Evolutionary conservation across 2,888 invertebrate species (phyloP).

Genomic region (Microchrysa polita): DNA sequence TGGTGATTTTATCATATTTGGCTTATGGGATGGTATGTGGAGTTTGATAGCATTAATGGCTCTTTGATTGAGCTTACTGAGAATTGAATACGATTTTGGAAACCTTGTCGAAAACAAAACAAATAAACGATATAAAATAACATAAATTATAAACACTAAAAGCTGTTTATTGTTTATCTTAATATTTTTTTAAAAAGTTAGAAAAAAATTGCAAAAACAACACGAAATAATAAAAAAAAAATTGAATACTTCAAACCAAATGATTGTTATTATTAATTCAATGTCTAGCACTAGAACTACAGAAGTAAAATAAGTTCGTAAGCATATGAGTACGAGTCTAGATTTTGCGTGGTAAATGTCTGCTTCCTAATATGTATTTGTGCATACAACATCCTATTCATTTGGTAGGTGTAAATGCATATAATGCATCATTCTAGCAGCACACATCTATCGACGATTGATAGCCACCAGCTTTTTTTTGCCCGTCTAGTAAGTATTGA

Average conservation of each 20-base stretch:
- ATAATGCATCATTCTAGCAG: no score
- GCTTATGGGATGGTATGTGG: constrained; percentile 57
- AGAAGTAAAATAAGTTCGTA: background rate
- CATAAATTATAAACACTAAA: background rate
- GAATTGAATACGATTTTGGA: constrained; percentile 65
- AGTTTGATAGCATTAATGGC: constrained; percentile 62
- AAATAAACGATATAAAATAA: constrained; percentile 23
- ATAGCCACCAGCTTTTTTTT: no score
- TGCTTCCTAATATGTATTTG: no score
- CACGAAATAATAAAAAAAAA: background rate
- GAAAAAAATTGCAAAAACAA: background rate
- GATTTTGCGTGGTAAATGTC: background rate
- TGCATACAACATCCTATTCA: no score
- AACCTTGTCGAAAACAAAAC: constrained; percentile 56
- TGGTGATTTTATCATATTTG: constrained; percentile 46
- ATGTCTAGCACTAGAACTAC: background rate
- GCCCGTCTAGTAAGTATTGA: no score
- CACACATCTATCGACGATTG: no score
- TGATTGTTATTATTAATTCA: background rate
- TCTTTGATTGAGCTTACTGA: constrained; percentile 65
- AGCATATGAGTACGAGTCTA: background rate
- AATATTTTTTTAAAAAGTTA: constrained; percentile 42
- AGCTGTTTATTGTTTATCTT: constrained; percentile 44
- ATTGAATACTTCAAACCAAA: no score
- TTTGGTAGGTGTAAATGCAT: no score